Conservation (phyloP, 2,888 invertebrate species). For the Papilio elwesi region DNA sequence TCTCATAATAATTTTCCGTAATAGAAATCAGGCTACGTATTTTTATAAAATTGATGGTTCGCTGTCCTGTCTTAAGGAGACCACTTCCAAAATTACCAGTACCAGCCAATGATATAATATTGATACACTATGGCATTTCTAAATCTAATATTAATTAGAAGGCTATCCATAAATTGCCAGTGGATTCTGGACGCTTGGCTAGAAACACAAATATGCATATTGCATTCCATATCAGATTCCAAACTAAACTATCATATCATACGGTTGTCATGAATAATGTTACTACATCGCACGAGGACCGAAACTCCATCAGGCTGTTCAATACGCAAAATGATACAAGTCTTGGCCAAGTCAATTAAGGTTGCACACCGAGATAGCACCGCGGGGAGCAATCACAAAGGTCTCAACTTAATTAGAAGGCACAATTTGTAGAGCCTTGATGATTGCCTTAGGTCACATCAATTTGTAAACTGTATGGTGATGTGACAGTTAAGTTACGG, state of each 20-base stretch:
- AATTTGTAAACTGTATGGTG: neutral
- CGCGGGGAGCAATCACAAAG: slow-evolving; percentile 26
- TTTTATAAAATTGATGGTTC: too few species aligned
- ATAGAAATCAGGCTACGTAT: too few species aligned
- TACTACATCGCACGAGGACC: neutral
- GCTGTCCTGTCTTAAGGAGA: too few species aligned
- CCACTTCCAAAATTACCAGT: too few species aligned
- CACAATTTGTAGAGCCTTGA: slow-evolving; percentile 19
- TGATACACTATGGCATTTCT: too few species aligned
- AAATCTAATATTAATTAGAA: too few species aligned
- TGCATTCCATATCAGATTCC: neutral
- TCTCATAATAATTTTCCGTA: too few species aligned
- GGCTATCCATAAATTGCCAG: too few species aligned
- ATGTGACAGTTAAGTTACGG: neutral
- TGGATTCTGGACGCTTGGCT: neutral
- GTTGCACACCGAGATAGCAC: slow-evolving; percentile 21
- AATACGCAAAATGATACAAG: slow-evolving; percentile 21
- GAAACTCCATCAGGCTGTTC: neutral
- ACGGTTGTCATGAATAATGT: slow-evolving; percentile 7
- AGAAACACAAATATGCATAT: neutral
- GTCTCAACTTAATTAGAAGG: slow-evolving; percentile 28
- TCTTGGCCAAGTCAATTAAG: slow-evolving; percentile 22
- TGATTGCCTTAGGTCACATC: neutral
- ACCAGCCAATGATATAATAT: too few species aligned
- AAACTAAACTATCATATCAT: slow-evolving; percentile 1